Percentiles rank a stretch among this genome's conserved stretches.
phyloP scores from a whole-genome alignment of 2,888 invertebrate genomes.

The Gortyna flavago region DNA sequence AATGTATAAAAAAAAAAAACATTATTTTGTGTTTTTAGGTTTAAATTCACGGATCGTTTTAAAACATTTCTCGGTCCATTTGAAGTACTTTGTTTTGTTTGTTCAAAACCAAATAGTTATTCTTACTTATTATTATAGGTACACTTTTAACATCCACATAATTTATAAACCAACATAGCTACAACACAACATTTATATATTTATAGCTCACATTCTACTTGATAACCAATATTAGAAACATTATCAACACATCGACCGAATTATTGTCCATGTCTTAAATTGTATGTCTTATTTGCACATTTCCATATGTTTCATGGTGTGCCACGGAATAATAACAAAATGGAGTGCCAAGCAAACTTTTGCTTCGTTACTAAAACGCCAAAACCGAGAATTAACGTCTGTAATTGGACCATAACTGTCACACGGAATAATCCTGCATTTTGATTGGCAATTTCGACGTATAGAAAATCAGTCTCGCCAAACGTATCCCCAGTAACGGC shows the following conservation, averaged over 20 bases:
- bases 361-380: neutral
- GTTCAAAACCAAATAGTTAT: conserved; percentile 1
- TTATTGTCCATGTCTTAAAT: conserved; percentile 28
- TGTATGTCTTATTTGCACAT: neutral
- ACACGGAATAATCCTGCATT: neutral
- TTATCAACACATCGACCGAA: neutral
- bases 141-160: conserved; percentile 1
- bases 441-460: neutral
- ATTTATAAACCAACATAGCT: conserved; percentile 1
- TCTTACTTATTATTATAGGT: neutral
- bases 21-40: neutral
- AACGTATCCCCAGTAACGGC: neutral
- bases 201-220: conserved; percentile 40
- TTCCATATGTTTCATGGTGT: too few species aligned
- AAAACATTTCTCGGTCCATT: neutral
- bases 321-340: conserved; percentile 28
- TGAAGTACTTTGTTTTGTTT: neutral
- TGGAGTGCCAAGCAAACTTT: conserved; percentile 11
- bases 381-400: neutral
- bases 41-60: neutral
- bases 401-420: neutral
- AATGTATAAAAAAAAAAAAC: neutral
- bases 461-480: neutral
- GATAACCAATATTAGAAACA: neutral
- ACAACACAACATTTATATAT: conserved; percentile 53